Percentiles rank a stretch among this genome's conserved stretches.
Evolutionary conservation across 2,113 vertebrate genomes (phyloP).

Genomic region (Pimephales promelas): DNA sequence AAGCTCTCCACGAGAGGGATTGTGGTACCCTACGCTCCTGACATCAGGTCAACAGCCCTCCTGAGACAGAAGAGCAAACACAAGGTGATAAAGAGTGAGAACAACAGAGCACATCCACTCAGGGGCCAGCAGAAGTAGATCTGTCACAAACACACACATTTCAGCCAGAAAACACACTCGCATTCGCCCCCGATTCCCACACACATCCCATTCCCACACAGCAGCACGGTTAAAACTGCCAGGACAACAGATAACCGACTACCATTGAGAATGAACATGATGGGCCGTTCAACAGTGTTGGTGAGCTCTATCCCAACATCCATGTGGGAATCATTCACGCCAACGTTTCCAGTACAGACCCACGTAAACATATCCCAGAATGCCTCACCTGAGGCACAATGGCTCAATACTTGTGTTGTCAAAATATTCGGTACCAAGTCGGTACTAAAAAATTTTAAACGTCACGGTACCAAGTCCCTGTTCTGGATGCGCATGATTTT

Average conservation of each 20-base stretch:
- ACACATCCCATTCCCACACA: background rate
- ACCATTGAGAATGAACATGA: slow-evolving; percentile 27
- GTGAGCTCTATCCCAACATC: slow-evolving; percentile 17
- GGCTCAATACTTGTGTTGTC: background rate
- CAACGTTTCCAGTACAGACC: background rate
- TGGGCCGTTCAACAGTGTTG: background rate
- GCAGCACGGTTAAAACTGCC: background rate
- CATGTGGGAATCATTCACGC: background rate
- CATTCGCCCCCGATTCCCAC: background rate
- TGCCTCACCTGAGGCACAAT: too few relatives aligned
- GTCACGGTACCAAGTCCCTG: too few relatives aligned
- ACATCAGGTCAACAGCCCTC: slow-evolving; percentile 21
- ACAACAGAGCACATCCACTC: background rate
- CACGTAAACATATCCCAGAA: background rate
- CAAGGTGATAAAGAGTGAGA: background rate
- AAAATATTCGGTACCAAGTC: too few relatives aligned
- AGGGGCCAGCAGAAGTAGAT: background rate
- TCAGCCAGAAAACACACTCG: slow-evolving; percentile 8
- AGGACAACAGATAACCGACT: background rate
- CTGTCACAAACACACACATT: slow-evolving; percentile 12
- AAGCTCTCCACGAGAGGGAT: slow-evolving; percentile 7
- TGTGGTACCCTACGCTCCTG: background rate
- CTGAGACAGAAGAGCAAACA: slow-evolving; percentile 21
- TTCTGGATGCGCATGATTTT: too few relatives aligned
- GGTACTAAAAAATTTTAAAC: background rate